These are phyloP conservation scores for Drosophila serrata DNA, from an alignment of 1,140 invertebrate species.

Conservation along the genomic window DNA sequence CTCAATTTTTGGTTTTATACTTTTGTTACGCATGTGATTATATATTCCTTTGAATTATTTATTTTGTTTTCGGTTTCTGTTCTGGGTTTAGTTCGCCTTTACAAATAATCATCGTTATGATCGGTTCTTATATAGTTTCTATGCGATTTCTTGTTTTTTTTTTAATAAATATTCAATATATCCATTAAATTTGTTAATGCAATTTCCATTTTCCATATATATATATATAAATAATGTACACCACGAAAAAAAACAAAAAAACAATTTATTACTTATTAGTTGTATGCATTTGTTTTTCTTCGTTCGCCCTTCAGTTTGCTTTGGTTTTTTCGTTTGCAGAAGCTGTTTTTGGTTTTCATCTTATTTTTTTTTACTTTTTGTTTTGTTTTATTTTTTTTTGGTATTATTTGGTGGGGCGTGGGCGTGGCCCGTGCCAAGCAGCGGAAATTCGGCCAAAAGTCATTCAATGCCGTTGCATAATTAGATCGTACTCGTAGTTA, in stretches of 20 bases:
- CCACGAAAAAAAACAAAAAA: constrained; percentile 60
- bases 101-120: constrained; percentile 67
- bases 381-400: constrained; percentile 3
- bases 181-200: constrained; percentile 61
- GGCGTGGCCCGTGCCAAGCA: constrained; percentile 63
- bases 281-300: constrained; percentile 37
- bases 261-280: constrained; percentile 60
- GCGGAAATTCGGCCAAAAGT: constrained; percentile 42
- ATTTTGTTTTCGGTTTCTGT: constrained; percentile 39
- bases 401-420: constrained; percentile 61
- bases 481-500: constrained; percentile 35
- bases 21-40: constrained; percentile 80
- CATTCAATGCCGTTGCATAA: constrained; percentile 32
- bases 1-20: constrained; percentile 68
- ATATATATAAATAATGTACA: constrained; percentile 80
- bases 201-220: constrained; percentile 59
- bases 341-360: constrained; percentile 24
- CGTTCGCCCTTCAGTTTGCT: constrained; percentile 23
- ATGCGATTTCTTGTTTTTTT: constrained; percentile 59
- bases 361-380: constrained; percentile 19
- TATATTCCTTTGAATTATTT: constrained; percentile 62
- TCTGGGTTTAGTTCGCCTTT: constrained; percentile 60
- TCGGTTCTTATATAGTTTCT: constrained; percentile 71
- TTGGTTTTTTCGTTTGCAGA: constrained; percentile 25
- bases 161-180: constrained; percentile 72